Percentiles rank a stretch among this genome's conserved stretches.
Evolutionary conservation across 2,797 vertebrate genomes (phyloP).

Genomic region (Cuniculus paca): DNA sequence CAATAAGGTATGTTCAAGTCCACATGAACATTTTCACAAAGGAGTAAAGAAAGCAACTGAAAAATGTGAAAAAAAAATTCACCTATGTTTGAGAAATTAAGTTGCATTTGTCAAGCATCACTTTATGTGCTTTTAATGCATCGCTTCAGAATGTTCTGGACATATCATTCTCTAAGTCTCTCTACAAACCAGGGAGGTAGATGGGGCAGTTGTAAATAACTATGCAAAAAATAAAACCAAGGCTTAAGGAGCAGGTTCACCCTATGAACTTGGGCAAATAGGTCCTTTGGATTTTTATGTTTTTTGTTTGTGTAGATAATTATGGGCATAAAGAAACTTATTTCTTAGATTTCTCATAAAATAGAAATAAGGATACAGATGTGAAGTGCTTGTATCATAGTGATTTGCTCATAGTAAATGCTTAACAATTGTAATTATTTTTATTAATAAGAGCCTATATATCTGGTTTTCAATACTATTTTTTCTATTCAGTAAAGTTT

Average conservation of each 20-base stretch:
- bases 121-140: neutral
- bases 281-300: neutral
- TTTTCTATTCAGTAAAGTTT: neutral
- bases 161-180: neutral
- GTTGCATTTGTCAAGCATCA: neutral
- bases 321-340: neutral
- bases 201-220: neutral
- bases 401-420: neutral
- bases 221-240: neutral
- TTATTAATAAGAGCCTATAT: slow-evolving; percentile 20
- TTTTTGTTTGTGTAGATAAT: neutral
- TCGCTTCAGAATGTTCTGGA: neutral
- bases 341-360: slow-evolving; percentile 16
- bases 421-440: slow-evolving; percentile 23
- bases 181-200: neutral
- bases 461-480: slow-evolving; percentile 27
- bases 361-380: neutral
- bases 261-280: neutral
- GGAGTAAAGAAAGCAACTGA: neutral
- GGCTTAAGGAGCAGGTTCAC: no score
- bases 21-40: neutral
- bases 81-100: neutral
- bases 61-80: neutral
- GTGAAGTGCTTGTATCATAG: neutral
- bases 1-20: neutral